Evolutionary conservation across 2,888 invertebrate genomes (phyloP).

Genomic region (Rhagonycha fulva): DNA sequence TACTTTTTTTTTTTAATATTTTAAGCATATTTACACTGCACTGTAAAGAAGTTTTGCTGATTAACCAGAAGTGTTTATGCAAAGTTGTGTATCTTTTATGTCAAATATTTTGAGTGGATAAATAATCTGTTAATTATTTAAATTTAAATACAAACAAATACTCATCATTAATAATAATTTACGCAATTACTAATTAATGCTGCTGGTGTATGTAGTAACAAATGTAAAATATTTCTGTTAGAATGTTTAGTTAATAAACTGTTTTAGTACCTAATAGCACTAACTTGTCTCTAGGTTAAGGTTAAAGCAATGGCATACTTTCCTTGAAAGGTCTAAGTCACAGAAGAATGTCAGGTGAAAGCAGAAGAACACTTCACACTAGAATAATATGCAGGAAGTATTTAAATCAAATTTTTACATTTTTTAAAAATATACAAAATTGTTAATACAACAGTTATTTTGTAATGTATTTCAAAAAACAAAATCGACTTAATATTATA

Average conservation of each 20-base stretch:
- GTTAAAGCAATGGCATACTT: constrained; percentile 55
- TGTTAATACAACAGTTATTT: background rate
- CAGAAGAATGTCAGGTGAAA: constrained; percentile 52
- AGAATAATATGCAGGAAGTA: constrained; percentile 26
- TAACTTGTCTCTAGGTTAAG: constrained; percentile 49
- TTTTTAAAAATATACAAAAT: background rate
- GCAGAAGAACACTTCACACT: constrained; percentile 42
- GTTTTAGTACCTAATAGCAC: background rate
- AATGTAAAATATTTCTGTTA: background rate
- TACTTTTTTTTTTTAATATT: too few species aligned
- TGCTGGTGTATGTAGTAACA: background rate
- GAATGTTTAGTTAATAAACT: background rate
- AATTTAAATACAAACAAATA: background rate
- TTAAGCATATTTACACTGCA: background rate
- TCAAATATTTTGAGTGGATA: background rate
- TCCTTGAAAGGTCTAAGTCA: constrained; percentile 56
- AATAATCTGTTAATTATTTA: background rate
- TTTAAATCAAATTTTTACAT: background rate
- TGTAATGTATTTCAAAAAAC: background rate
- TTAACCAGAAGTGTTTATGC: background rate
- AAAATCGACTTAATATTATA: background rate
- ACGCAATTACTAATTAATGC: background rate
- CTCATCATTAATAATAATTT: too few species aligned
- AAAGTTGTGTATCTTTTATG: background rate
- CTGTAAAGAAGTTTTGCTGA: background rate